These are phyloP conservation scores for Erythrolamprus reginae DNA, from an alignment of 2,113 vertebrate genomes.

Conservation along the genomic window DNA sequence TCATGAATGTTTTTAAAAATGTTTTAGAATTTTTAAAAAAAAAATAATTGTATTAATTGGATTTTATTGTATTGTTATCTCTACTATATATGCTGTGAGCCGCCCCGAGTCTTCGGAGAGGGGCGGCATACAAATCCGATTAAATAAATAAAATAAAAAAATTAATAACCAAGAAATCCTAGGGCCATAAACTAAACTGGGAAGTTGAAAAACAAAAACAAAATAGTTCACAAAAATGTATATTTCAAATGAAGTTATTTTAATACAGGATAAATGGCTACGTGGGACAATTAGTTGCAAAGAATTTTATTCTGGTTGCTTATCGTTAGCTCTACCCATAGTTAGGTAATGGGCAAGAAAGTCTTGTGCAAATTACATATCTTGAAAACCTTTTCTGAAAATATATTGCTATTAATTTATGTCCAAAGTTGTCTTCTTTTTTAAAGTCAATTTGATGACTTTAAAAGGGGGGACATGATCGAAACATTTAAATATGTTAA, in stretches of 20 bases:
- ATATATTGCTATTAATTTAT: neutral
- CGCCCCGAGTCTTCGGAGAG: too few species aligned
- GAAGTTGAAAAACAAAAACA: neutral
- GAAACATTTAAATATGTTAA: too few species aligned
- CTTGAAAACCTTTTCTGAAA: neutral
- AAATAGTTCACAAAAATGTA: neutral
- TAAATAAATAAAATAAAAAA: too few species aligned
- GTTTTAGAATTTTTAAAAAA: too few species aligned
- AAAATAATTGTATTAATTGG: too few species aligned
- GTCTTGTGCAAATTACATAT: neutral
- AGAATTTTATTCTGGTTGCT: neutral
- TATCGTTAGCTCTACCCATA: neutral
- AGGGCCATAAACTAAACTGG: neutral
- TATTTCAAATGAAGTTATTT: conserved; percentile 39
- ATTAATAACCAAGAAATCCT: neutral
- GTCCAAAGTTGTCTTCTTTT: neutral
- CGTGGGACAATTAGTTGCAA: neutral
- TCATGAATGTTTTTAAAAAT: too few species aligned
- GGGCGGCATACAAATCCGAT: too few species aligned
- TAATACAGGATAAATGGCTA: neutral
- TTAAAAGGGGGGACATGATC: too few species aligned
- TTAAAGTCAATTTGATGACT: neutral
- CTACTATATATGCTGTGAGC: too few species aligned
- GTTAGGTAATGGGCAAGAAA: neutral
- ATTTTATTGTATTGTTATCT: too few species aligned